Evolutionary conservation across 2,888 invertebrate species (phyloP).

Genomic region (Perdita meconis): DNA sequence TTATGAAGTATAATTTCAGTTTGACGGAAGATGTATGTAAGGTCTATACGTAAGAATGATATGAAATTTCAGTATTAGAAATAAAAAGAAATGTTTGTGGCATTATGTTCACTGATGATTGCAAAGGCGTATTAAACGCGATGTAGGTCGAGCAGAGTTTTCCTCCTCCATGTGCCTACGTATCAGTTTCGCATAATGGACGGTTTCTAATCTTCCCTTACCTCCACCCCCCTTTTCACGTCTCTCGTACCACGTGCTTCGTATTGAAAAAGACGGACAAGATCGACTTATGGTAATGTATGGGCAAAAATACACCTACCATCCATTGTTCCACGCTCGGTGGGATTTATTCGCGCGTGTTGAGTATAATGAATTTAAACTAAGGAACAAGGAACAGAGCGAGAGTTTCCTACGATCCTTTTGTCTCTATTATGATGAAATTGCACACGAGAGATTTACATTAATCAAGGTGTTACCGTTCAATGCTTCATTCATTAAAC

Average conservation of each 20-base stretch:
- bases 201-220: constrained; percentile 26
- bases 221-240: constrained; percentile 11
- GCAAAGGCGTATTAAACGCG: not conserved
- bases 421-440: constrained; percentile 36
- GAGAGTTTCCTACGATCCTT: constrained; percentile 35
- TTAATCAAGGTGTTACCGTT: constrained; percentile 27
- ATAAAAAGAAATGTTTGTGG: not conserved
- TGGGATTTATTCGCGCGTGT: constrained; percentile 57
- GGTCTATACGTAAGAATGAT: not conserved
- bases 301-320: constrained; percentile 72
- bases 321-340: constrained; percentile 69
- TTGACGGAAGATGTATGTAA: not conserved
- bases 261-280: constrained; percentile 60
- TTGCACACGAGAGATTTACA: constrained; percentile 37
- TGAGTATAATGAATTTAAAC: constrained; percentile 47
- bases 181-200: constrained; percentile 38
- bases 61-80: not conserved
- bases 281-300: constrained; percentile 76
- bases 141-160: constrained; percentile 14
- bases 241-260: constrained; percentile 40
- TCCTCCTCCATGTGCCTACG: constrained; percentile 21
- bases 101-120: not conserved
- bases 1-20: not conserved
- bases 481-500: constrained; percentile 22
- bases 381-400: constrained; percentile 43